Base-by-base conservation (phyloP, 2,888 invertebrate species). In the Agrotis exclamationis region DNA sequence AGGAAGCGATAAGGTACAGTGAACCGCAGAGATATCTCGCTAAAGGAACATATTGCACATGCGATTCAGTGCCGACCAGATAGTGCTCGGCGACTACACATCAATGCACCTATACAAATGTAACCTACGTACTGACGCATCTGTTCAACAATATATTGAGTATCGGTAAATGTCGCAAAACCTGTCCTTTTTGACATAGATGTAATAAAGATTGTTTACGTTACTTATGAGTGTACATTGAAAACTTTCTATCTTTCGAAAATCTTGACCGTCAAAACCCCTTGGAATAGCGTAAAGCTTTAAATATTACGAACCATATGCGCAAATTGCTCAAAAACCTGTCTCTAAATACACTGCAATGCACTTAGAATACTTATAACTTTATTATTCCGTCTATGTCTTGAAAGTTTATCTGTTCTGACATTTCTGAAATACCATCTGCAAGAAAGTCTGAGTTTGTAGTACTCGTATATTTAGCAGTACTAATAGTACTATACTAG, bases 1-100 rank as follows among this genome's bases (percentile, higher is more conserved):
- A 84, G 87, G 85, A 89, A 82, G 83, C 82, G 91, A 91, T 91
- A 91, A 91, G 85, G 82, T 82, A 76, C 70, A 75, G 59, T 74
- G 80, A 65, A 78, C 76, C 33, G 51, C 70, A 63, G 71, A 76
- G 84, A 87, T 80, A 82, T 77, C 67, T 69, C 58, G 56, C 58
- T 53, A 72, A 70, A 75, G 74, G 63, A 71, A 79, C 77, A 80
- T 63, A 78, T 76, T 79, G 69, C 57, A 69, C 70, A 77, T 65
- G 60, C 75, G 56, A 76, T 71, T 67, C 74, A 67, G 66, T 59
- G 51, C 48, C 44, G 58, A 66, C 50, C 68, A 22, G 68, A 72
- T 70, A 72, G 51, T 54, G 44, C 28, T n/a, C 33, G 28, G 59
- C 14, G 13, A 68, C 67, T 53, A 63, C 69, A 62, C 76, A 50